These are phyloP conservation scores for Euphydryas editha DNA, from an alignment of 2,888 invertebrate species.

Conservation along the genomic window DNA sequence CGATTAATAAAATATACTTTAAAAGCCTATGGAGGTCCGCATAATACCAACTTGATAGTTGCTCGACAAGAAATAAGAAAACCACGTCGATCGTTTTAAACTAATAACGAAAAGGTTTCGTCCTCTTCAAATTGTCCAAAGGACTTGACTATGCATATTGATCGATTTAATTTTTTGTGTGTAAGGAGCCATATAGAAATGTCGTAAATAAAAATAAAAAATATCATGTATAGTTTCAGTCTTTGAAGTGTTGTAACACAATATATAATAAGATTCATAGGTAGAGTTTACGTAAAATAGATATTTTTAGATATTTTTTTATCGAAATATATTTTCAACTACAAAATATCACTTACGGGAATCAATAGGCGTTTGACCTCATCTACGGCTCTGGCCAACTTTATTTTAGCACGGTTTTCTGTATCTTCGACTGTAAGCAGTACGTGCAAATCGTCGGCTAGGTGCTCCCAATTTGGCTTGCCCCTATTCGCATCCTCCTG, in stretches of 20 bases:
- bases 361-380: constrained; percentile 99
- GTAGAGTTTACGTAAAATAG: not conserved
- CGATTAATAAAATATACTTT: too few species aligned
- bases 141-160: too few species aligned
- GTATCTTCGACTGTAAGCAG: constrained; percentile 99
- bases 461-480: constrained; percentile 99
- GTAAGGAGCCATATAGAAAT: not conserved
- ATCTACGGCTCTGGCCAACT: constrained; percentile 97
- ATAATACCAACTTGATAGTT: too few species aligned
- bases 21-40: too few species aligned
- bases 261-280: not conserved
- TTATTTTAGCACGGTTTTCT: constrained; percentile 97
- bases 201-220: not conserved
- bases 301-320: too few species aligned
- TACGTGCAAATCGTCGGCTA: constrained; percentile 99
- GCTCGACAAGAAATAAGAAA: too few species aligned
- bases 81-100: too few species aligned
- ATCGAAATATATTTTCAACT: too few species aligned
- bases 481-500: constrained; percentile 99
- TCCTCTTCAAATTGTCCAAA: too few species aligned
- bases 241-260: not conserved
- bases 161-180: too few species aligned
- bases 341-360: constrained; percentile 98
- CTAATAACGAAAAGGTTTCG: too few species aligned
- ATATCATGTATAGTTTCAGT: not conserved